Evolutionary conservation across 2,797 vertebrate species (phyloP), one percentile per base, ranked within the genome.

Genomic region (Phoeniculus purpureus): DNA sequence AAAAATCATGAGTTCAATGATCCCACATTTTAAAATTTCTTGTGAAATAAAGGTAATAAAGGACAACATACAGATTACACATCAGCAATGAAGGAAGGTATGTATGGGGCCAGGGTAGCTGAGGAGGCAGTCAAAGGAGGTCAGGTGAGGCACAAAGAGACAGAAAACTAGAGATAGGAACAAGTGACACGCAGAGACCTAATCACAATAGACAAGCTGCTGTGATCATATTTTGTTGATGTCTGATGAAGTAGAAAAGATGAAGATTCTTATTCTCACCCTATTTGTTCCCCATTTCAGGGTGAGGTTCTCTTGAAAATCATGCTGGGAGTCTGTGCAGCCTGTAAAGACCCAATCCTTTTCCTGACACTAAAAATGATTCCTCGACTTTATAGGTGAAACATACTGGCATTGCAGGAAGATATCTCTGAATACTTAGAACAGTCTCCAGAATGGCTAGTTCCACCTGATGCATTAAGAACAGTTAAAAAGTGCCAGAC

Each of bases 401-500:
- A 55, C 22, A 27, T 9, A 70, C 8, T 31, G 19, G 29, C 59
- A 78, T 4, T 47, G 43, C 59, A 83, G 32, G n/a, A 79, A 87
- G 52, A 52, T 18, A 26, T 23, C 31, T 76, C 67, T 21, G 34
- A 87, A 90, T 72, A 89, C 85, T 87, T 31, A 18, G 59, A 59
- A 75, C 21, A 34, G 29, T 72, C 48, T 90, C 52, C 76, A 81
- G 80, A 93, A 48, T 77, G 26, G 19, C 32, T 29, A 40, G 48
- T 70, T 89, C 51, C 62, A 89, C 31, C 65, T 91, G 78, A 83
- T 37, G 62, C 40, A 47, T 43, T 85, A 74, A 72, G 73, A 78
- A 5, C 20, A 70, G 16, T 27, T 85, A 52, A 68, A 80, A 82
- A 65, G 37, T 11, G 22, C 66, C 70, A 90, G 40, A 77, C 60